Evolutionary conservation across 2,888 invertebrate species (phyloP).

Genomic region (Coremacera marginata): DNA sequence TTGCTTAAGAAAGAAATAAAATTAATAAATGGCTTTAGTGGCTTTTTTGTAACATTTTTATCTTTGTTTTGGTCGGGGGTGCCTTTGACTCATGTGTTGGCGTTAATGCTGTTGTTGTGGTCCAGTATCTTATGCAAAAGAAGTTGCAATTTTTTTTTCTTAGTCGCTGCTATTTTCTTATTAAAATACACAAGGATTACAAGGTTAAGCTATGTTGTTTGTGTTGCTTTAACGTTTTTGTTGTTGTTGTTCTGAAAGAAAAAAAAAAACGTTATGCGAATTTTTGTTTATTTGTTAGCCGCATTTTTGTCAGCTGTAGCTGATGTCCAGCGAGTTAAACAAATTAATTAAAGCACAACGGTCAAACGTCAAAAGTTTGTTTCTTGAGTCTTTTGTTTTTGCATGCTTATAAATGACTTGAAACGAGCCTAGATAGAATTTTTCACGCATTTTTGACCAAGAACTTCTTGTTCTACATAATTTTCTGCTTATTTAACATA

Average conservation of each 20-base stretch:
- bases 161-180: conserved; percentile 47
- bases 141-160: conserved; percentile 47
- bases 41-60: conserved; percentile 36
- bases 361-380: neutral
- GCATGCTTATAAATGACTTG: neutral
- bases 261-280: neutral
- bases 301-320: neutral
- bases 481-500: no score
- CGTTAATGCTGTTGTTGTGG: conserved; percentile 15
- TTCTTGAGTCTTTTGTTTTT: conserved; percentile 21
- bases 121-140: conserved; percentile 32
- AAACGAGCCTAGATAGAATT: neutral
- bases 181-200: conserved; percentile 40
- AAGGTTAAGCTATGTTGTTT: conserved; percentile 25
- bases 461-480: neutral
- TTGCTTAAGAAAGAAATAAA: conserved; percentile 40
- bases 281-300: neutral
- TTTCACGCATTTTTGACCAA: neutral
- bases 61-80: conserved; percentile 15
- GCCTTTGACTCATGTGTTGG: conserved; percentile 32
- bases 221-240: conserved; percentile 1
- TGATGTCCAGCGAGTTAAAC: neutral
- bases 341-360: conserved; percentile 7
- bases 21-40: conserved; percentile 46
- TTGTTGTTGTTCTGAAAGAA: conserved; percentile 19